Percentiles rank a stretch among this genome's conserved stretches.
Conservation (phyloP, 2,888 invertebrate species). For the Gibbula magus region DNA sequence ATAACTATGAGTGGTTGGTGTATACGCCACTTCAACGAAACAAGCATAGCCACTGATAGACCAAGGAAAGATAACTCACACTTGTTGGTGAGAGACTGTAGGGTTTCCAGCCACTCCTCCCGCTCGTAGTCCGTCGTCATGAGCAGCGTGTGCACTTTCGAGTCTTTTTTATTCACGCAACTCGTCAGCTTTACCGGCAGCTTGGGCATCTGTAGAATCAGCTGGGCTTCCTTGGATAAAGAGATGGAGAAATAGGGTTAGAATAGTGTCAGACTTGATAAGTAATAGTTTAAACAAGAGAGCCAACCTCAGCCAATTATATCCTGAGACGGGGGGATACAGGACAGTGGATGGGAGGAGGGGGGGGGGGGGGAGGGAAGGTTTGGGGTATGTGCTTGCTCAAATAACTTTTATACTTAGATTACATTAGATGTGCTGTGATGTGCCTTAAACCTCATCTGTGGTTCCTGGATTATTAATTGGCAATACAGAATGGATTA, state of each 20-base stretch:
- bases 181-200: constrained; percentile 88
- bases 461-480: background rate
- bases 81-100: constrained; percentile 79
- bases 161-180: constrained; percentile 31
- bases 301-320: background rate
- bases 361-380: no score
- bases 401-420: no score
- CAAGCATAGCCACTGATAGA: no score
- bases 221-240: constrained; percentile 84
- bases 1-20: no score
- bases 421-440: no score
- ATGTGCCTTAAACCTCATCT: no score
- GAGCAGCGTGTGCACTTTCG: constrained; percentile 83
- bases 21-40: no score
- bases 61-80: constrained; percentile 30
- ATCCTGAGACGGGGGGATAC: background rate
- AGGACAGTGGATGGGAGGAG: no score
- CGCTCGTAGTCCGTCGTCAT: constrained; percentile 95
- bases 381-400: no score
- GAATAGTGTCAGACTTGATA: background rate
- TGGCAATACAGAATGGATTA: background rate
- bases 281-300: background rate
- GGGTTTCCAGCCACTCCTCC: constrained; percentile 94
- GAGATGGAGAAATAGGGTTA: background rate
- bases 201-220: constrained; percentile 93